Evolutionary conservation across 64 coral and sea anemone genomes (phyloP).

Genomic region (Montipora capricornis): DNA sequence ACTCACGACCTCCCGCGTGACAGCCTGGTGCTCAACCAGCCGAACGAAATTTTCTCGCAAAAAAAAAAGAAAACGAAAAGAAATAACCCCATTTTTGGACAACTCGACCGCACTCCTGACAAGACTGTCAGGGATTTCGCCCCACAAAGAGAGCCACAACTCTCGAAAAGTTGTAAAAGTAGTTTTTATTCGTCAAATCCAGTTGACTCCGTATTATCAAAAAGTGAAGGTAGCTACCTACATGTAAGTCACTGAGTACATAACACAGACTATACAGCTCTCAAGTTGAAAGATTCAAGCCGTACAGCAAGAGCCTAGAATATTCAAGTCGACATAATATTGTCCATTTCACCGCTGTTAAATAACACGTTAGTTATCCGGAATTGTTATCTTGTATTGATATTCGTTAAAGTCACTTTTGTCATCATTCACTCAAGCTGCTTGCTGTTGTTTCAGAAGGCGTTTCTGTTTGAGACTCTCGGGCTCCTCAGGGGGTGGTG

Average conservation of each 20-base stretch:
- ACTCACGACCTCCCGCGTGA: no score
- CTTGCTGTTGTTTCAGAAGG: conserved; percentile 66
- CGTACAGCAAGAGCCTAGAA: neutral
- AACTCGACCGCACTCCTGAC: no score
- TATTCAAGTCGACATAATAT: neutral
- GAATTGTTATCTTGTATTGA: neutral
- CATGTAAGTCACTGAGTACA: neutral
- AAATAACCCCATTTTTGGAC: no score
- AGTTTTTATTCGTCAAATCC: conserved; percentile 46
- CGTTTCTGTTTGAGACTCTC: conserved; percentile 92
- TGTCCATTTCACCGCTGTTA: conserved; percentile 1
- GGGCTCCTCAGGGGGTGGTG: conserved; percentile 97
- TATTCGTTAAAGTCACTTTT: neutral
- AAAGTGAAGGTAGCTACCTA: conserved; percentile 16
- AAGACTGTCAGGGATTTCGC: no score
- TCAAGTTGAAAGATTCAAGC: neutral
- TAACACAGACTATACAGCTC: neutral
- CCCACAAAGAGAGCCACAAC: no score
- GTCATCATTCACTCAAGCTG: conserved; percentile 23
- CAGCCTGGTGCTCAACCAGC: no score
- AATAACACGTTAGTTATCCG: conserved; percentile 12
- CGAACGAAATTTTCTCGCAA: no score
- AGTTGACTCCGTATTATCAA: conserved; percentile 14
- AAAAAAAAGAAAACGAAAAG: no score
- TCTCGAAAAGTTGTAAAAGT: conserved; percentile 26